phyloP scores from a whole-genome alignment of 1,140 invertebrate genomes.

The Amyelois transitella region DNA sequence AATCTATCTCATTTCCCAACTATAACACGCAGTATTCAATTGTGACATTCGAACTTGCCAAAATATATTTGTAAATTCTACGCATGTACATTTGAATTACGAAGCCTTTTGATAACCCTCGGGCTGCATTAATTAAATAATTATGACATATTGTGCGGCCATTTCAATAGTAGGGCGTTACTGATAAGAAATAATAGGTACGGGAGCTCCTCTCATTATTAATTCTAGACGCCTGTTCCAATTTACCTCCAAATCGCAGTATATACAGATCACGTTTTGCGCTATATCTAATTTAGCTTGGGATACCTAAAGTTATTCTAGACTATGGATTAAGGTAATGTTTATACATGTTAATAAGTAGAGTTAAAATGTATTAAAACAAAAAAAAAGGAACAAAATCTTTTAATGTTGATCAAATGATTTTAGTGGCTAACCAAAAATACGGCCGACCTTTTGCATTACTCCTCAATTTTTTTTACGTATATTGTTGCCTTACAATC shows the following conservation, averaged over 20 bases:
- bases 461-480: too few species aligned
- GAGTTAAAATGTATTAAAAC: too few species aligned
- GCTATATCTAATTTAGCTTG: background rate
- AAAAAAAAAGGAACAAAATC: too few species aligned
- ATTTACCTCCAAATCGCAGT: background rate
- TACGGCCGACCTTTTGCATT: too few species aligned
- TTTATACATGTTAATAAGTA: too few species aligned
- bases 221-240: constrained; percentile 26
- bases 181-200: constrained; percentile 50
- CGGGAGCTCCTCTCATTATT: constrained; percentile 22
- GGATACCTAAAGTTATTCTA: background rate
- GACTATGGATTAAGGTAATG: background rate
- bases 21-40: too few species aligned
- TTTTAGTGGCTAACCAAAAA: too few species aligned
- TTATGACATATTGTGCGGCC: constrained; percentile 70
- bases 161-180: constrained; percentile 57
- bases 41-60: too few species aligned
- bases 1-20: too few species aligned
- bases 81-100: constrained; percentile 52
- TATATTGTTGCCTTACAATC: too few species aligned
- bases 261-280: background rate
- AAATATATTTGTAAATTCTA: constrained; percentile 3
- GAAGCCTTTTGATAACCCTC: constrained; percentile 46
- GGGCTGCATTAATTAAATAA: constrained; percentile 67
- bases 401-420: too few species aligned